Conservation (phyloP, 2,888 invertebrate species). For the Creontiades dilutus region DNA sequence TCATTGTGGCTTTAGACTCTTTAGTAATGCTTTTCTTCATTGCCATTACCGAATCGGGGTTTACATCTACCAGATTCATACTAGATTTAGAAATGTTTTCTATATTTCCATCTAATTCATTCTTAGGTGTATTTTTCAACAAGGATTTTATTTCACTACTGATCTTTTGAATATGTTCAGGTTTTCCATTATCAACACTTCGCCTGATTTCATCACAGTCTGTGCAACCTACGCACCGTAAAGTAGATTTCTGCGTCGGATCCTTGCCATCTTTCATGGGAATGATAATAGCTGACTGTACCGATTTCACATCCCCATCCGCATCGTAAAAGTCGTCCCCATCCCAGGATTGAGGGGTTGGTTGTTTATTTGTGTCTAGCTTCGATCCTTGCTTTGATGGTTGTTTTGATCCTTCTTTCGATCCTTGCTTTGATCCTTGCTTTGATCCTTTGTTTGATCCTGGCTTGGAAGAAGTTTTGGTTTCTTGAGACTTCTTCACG, state of each 20-base stretch:
- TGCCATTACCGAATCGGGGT: no score
- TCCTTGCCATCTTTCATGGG: not conserved
- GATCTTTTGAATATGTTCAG: not conserved
- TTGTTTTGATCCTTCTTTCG: not conserved
- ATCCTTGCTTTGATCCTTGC: not conserved
- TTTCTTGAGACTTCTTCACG: no score
- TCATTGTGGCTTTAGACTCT: not conserved
- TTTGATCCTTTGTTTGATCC: not conserved
- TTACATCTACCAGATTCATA: no score
- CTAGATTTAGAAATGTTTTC: no score
- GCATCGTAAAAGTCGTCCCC: not conserved
- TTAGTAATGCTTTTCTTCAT: not conserved
- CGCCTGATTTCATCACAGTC: not conserved
- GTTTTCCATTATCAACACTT: not conserved
- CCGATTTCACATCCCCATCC: not conserved
- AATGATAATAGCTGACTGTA: not conserved
- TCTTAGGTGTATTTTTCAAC: no score
- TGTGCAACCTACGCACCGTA: not conserved
- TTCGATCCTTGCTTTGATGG: not conserved
- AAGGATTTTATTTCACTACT: not conserved
- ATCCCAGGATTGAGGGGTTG: not conserved
- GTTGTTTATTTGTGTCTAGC: not conserved
- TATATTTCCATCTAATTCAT: no score
- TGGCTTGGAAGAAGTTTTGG: not conserved
- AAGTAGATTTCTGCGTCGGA: not conserved